Evolutionary conservation across 2,888 invertebrate genomes (phyloP).

Genomic region (Agelastica alni): DNA sequence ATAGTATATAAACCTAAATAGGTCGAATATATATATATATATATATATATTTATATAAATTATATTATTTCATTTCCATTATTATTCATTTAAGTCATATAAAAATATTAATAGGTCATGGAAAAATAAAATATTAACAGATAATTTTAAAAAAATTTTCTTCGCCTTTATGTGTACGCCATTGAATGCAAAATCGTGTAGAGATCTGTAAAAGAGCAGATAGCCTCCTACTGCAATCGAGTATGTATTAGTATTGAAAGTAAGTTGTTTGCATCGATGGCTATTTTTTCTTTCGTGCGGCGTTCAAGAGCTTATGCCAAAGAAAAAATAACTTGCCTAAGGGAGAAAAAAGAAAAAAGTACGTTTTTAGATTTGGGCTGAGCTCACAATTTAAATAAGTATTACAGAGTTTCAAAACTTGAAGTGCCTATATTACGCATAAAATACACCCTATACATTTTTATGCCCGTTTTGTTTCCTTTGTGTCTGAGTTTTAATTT

Average conservation of each 20-base stretch:
- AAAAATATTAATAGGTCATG: too few species aligned
- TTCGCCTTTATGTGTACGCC: too few species aligned
- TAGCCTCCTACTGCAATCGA: slow-evolving; percentile 29
- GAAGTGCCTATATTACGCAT: slow-evolving; percentile 14
- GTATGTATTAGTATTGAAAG: slow-evolving; percentile 31
- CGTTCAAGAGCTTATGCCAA: slow-evolving; percentile 12
- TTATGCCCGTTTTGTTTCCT: slow-evolving; percentile 13
- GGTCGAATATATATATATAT: too few species aligned
- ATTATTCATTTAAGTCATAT: too few species aligned
- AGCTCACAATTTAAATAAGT: slow-evolving; percentile 19
- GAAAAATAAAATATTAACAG: too few species aligned
- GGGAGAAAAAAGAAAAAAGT: slow-evolving; percentile 10
- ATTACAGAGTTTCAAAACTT: neutral
- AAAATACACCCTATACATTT: slow-evolving; percentile 16
- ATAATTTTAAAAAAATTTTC: too few species aligned
- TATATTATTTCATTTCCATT: too few species aligned
- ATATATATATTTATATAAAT: too few species aligned
- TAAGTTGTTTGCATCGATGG: slow-evolving; percentile 29
- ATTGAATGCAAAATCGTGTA: slow-evolving; percentile 18
- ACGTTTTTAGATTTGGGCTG: slow-evolving; percentile 4
- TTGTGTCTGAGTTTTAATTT: slow-evolving; percentile 14
- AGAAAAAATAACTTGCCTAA: slow-evolving; percentile 17
- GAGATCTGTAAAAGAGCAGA: slow-evolving; percentile 21
- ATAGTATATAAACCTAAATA: too few species aligned
- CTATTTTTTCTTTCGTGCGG: slow-evolving; percentile 20